Conservation (phyloP, 2,797 vertebrate genomes). For the Telmatherina bonti region DNA sequence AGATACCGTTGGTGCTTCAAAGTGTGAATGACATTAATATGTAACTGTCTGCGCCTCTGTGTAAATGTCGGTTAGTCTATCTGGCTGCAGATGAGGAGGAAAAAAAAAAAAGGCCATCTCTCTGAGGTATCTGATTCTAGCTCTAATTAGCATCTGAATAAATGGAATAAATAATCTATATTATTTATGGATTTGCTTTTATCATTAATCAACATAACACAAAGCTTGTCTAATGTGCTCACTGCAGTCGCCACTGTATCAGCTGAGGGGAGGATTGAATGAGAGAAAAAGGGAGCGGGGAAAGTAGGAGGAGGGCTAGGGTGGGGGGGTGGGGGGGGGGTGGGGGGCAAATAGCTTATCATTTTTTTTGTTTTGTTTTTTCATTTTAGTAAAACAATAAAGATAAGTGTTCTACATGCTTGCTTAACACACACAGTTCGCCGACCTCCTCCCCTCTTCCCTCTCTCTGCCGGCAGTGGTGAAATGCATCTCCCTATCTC, state of each 20-base stretch:
- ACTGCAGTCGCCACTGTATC: slow-evolving; percentile 62
- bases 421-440: slow-evolving; percentile 81
- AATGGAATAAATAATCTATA: slow-evolving; percentile 79
- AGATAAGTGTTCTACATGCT: slow-evolving; percentile 83
- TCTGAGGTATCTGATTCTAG: slow-evolving; percentile 61
- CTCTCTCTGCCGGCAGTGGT: slow-evolving; percentile 66
- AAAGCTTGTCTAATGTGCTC: slow-evolving; percentile 71
- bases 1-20: slow-evolving; percentile 73
- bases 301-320: slow-evolving; percentile 17
- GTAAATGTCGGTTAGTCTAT: slow-evolving; percentile 65
- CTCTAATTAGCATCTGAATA: slow-evolving; percentile 79
- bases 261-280: slow-evolving; percentile 56
- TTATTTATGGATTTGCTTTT: slow-evolving; percentile 82
- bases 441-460: slow-evolving; percentile 67
- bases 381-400: slow-evolving; percentile 82
- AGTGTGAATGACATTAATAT: slow-evolving; percentile 77
- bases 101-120: slow-evolving; percentile 42
- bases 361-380: slow-evolving; percentile 52
- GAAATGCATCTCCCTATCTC: slow-evolving; percentile 81
- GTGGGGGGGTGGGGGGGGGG: not conserved
- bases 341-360: slow-evolving; percentile 66
- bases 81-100: slow-evolving; percentile 41
- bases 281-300: slow-evolving; percentile 10
- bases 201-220: slow-evolving; percentile 80
- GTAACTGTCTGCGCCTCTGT: slow-evolving; percentile 60